Percentiles rank a stretch among this genome's conserved stretches.
Conservation (phyloP, 2,888 invertebrate species). For the Phalera bucephala region DNA sequence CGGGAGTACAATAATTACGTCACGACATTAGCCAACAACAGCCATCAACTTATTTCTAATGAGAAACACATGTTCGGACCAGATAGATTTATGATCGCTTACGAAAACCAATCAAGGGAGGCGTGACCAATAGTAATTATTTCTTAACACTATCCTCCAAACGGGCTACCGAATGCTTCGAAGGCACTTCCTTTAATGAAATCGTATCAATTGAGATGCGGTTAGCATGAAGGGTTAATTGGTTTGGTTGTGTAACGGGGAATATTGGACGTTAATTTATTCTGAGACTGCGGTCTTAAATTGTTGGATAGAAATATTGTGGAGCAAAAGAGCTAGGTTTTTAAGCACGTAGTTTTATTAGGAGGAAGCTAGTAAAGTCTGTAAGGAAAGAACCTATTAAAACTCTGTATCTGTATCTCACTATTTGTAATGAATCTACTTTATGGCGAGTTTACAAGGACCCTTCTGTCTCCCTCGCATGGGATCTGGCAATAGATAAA, state of each 20-base stretch:
- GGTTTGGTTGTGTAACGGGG: constrained; percentile 44
- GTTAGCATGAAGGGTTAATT: constrained; percentile 55
- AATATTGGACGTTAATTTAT: constrained; percentile 2
- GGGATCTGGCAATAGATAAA: no score
- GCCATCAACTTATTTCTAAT: constrained; percentile 61
- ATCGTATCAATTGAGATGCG: constrained; percentile 67
- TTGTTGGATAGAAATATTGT: no score
- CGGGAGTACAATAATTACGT: constrained; percentile 29
- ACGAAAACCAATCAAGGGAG: constrained; percentile 77
- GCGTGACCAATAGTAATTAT: constrained; percentile 76
- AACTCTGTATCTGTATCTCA: no score
- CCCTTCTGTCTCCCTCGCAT: no score
- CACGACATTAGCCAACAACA: constrained; percentile 45
- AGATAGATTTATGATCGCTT: constrained; percentile 68
- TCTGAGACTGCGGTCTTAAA: no score
- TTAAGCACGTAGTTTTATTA: no score
- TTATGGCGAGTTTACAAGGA: no score
- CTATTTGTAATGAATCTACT: no score
- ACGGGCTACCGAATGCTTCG: constrained; percentile 69
- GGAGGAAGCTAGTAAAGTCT: no score
- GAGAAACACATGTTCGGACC: constrained; percentile 58
- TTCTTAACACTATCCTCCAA: constrained; percentile 76
- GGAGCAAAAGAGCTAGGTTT: no score
- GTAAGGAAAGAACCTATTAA: no score
- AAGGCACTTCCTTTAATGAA: constrained; percentile 50